Conservation (phyloP, 2,113 vertebrate genomes). For the Onychostruthus taczanowskii region DNA sequence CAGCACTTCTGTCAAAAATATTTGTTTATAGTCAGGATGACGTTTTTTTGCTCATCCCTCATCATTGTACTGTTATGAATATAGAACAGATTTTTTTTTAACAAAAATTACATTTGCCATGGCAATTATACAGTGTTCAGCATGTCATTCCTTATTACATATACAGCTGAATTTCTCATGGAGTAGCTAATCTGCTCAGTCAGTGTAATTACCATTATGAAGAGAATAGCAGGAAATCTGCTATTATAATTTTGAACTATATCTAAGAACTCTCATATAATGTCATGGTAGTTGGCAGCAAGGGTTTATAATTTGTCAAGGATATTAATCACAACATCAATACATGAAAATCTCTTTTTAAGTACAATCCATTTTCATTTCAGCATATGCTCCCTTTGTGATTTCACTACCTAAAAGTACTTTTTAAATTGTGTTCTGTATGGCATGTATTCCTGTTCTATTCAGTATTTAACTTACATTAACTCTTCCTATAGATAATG, state of each 20-base stretch:
- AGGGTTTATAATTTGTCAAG: not conserved
- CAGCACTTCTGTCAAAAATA: slow-evolving; percentile 40
- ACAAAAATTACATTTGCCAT: not conserved
- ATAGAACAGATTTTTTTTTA: slow-evolving; percentile 13
- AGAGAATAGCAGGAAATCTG: not conserved
- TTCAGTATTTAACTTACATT: not conserved
- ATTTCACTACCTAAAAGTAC: not conserved
- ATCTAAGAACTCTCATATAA: not conserved
- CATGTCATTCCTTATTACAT: not conserved
- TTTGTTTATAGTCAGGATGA: slow-evolving; percentile 50
- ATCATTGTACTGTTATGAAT: not conserved
- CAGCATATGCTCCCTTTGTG: not conserved
- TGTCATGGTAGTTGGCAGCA: not conserved
- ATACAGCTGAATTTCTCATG: slow-evolving; percentile 7
- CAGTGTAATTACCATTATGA: not conserved
- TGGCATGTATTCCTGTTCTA: not conserved
- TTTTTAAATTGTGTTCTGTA: not conserved
- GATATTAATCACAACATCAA: not conserved
- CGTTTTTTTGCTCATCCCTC: slow-evolving; percentile 48
- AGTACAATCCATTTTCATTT: not conserved
- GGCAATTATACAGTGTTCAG: not conserved
- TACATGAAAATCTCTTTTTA: not conserved
- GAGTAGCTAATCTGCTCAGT: slow-evolving; percentile 1
- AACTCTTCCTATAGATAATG: not conserved
- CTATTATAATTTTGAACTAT: not conserved